Base-by-base conservation (phyloP, 2,888 invertebrate genomes). In the Nemapogon koenigi region DNA sequence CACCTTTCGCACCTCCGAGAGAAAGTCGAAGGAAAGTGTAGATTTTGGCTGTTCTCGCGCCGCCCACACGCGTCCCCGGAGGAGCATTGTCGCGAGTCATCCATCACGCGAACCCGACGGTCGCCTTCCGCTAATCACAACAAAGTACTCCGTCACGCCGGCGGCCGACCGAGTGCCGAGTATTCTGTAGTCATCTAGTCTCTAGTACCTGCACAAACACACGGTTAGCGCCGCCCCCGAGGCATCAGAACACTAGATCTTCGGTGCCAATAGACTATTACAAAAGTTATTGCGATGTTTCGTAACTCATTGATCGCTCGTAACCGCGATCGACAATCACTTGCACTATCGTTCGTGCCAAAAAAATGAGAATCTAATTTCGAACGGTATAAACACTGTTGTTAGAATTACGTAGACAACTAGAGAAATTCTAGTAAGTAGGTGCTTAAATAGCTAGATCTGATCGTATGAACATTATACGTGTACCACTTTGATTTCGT, bases 11-110 rank as follows among this genome's bases (percentile, higher is more conserved):
- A 76, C 76, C 73, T 76, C 76, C 55, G 60, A 78, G 78, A 75
- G 78, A 78, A 76, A 78, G 78, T 75, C 60, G 63, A 65, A 76
- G 76, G 78, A 76, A 78, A 76, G 78, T 69, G 75, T 69, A 70
- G 70, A 75, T 73, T 76, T 76, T 71, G 72, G 67, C 71, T 68
- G 72, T 62, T 67, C 67, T 52, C 60, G 59, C 60, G 59, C 60
- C 72, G 72, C 78, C 76, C 64, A 75, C 76, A 60, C 65, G 62
- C 63, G 63, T 66, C 70, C 71, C 71, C 62, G 55, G 59, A 68
- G 68, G 69, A 71, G 59, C 64, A 64, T 66, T 66, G 70, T 67
- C 66, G 60, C 69, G 63, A 67, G 62, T 65, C 67, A 68, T 73
- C 70, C 68, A 67, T 73, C 73, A 70, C 55, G 57, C 59, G 55